Evolutionary conservation across 1,140 invertebrate species (phyloP), one percentile per base, ranked within the genome.

Genomic region (Meloidogyne chitwoodi): DNA sequence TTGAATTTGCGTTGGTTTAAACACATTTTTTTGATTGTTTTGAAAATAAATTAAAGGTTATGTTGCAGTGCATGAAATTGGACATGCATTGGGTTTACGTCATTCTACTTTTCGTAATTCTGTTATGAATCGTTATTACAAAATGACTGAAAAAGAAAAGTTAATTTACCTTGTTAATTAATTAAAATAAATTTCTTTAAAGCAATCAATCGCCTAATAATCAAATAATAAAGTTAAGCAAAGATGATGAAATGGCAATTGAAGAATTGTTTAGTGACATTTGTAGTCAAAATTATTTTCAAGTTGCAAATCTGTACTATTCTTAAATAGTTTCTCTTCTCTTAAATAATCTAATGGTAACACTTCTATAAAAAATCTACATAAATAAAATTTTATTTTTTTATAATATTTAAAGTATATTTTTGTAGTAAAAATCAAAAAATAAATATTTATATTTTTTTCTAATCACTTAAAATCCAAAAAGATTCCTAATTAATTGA

Each of bases 61-160:
- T 73, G 79, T 81, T 14, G 29, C 82, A 16, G 66, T 81, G 14
- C 80, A 81, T 70, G 82, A 83, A 62, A 83, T 81, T 73, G 80
- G 80, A 6, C 80, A 81, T 63, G 78, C 82, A 4, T 67, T 81
- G 6, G 80, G 80, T 8, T 48, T 81, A n/a, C 61, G 66, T 8
- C 80, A 81, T 77, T 81, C 82, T 8, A 29, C 71, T 22, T 76
- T 82, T 61, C 31, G 26, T n/a, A 65, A 70, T 29, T 81, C 80
- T 10, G 82, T 81, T n/a, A 81, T 81, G 80, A 79, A 71, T 62
- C 80, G 34, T 34, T 68, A 72, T 61, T 81, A 29, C 79, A 81
- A 27, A 56, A 56, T 56, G 48, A n/a, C 48, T 56, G 6, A 2
- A 5, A 22, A 56, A 8, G 6, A n/a, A 56, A 56, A 8, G 48